These are phyloP conservation scores for Macrosoma leucophasiata DNA, from an alignment of 2,888 invertebrate species.

Conservation along the genomic window DNA sequence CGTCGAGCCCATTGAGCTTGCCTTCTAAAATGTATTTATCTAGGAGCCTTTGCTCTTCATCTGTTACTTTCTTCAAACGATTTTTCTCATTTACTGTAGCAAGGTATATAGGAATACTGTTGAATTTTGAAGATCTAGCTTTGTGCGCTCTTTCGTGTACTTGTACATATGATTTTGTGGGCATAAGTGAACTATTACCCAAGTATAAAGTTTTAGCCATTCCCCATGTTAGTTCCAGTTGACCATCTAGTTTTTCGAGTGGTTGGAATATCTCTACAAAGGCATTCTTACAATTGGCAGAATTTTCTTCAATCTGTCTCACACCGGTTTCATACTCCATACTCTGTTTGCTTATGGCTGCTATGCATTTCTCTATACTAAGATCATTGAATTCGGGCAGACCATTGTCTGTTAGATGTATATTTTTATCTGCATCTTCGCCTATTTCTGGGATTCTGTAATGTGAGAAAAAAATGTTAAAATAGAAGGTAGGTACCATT, in stretches of 20 bases:
- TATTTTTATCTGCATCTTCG: constrained; percentile 87
- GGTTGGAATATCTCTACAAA: constrained; percentile 83
- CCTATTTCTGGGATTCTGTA: constrained; percentile 87
- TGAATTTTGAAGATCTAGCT: constrained; percentile 84
- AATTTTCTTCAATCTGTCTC: constrained; percentile 77
- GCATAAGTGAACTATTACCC: constrained; percentile 86
- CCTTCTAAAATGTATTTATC: constrained; percentile 89
- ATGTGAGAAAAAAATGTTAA: constrained; percentile 24
- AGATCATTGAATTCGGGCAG: constrained; percentile 88
- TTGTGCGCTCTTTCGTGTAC: constrained; percentile 87
- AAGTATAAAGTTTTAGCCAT: constrained; percentile 89
- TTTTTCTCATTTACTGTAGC: constrained; percentile 77
- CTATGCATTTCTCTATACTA: constrained; percentile 88
- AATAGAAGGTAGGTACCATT: no score
- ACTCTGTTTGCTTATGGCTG: constrained; percentile 88
- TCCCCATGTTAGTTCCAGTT: constrained; percentile 90
- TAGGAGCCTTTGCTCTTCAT: constrained; percentile 82
- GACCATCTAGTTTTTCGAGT: constrained; percentile 82
- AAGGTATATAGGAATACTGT: constrained; percentile 81
- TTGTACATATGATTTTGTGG: constrained; percentile 84
- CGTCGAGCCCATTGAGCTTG: constrained; percentile 85
- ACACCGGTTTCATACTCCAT: constrained; percentile 87
- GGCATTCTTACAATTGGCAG: constrained; percentile 71
- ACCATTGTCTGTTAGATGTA: constrained; percentile 82
- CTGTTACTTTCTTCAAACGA: constrained; percentile 57